Base-by-base conservation (phyloP, 2,113 vertebrate species). In the Neopipo cinnamomea region DNA sequence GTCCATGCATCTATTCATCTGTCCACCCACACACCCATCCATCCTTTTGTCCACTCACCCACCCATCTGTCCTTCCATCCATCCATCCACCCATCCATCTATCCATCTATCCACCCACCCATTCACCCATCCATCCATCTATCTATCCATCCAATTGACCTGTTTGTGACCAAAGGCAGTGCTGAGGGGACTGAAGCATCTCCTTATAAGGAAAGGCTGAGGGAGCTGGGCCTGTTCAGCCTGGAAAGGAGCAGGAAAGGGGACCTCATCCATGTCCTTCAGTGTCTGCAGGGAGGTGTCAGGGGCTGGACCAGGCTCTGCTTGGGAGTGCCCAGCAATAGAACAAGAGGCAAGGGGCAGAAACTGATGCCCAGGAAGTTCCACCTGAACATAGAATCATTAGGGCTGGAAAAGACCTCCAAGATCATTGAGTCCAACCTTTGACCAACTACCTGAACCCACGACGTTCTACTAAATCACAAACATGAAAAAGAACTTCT, bases 101-200 rank as follows among this genome's bases (percentile, higher is more conserved):
- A 10, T 52, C 14, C 19, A 10, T 17, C 31, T 14, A 14, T 3
- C 21, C 30, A 20, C 9, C 46, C 28, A 23, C 13, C 20, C n/a
- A 19, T 28, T 16, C 22, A 15, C 46, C 23, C 44, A 8, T 21
- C 75, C 22, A 25, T 14, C 33, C 37, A 16, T 41, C 49, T 61
- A 13, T 24, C 35, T 50, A 21, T 4, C 56, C 46, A 0, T 62
- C 61, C 66, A 12, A 0, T 1, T 42, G 49, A 37, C 3, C 17
- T 56, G 21, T 7, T 4, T 39, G 59, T 18, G 20, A 20, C 42
- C 44, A n/a, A 39, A 8, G 33, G 9, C 33, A 82, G 2, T 20
- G 61, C 12, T 8, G 68, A 75, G 23, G 14, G 23, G 8, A 24
- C 75, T 46, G 61, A 19, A 74, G 52, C 77, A 33, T 20, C 52